phyloP scores from a whole-genome alignment of 2,888 invertebrate species.

The Lampropteryx suffumata region DNA sequence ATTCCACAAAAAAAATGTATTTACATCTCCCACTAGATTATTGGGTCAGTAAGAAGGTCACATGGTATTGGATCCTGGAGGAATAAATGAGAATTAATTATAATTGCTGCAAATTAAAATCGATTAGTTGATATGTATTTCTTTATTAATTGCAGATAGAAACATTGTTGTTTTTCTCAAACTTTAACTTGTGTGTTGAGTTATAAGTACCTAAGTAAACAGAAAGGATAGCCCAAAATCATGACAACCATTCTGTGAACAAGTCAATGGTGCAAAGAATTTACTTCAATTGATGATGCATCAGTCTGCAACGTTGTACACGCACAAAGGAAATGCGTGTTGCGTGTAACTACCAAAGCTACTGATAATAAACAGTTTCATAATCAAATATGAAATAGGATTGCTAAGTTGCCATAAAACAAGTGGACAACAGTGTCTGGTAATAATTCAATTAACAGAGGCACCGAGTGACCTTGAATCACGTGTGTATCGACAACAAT shows the following conservation, averaged over 20 bases:
- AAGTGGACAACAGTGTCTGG: conserved; percentile 12
- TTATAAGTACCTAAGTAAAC: too few relatives aligned
- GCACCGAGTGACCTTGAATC: conserved; percentile 57
- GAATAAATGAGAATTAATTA: background rate
- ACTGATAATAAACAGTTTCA: conserved; percentile 48
- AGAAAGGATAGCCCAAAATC: too few relatives aligned
- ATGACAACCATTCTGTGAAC: background rate
- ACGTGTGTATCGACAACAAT: conserved; percentile 62
- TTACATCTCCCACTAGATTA: conserved; percentile 43
- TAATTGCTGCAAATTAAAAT: too few relatives aligned
- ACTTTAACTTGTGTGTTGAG: too few relatives aligned
- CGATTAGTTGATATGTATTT: too few relatives aligned
- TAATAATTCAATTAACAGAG: conserved; percentile 43
- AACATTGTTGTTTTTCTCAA: too few relatives aligned
- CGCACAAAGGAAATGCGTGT: conserved; percentile 46
- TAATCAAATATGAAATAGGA: conserved; percentile 49
- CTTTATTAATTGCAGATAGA: too few relatives aligned
- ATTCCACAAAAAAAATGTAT: conserved; percentile 16
- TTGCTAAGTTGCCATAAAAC: conserved; percentile 2
- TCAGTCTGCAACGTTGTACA: conserved; percentile 15
- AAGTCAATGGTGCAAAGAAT: conserved; percentile 6
- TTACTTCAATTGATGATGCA: conserved; percentile 22
- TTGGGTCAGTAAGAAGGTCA: conserved; percentile 31
- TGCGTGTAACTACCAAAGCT: conserved; percentile 13
- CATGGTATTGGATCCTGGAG: conserved; percentile 46